Evolutionary conservation across 2,797 vertebrate genomes (phyloP).

Genomic region (Potorous gilbertii): DNA sequence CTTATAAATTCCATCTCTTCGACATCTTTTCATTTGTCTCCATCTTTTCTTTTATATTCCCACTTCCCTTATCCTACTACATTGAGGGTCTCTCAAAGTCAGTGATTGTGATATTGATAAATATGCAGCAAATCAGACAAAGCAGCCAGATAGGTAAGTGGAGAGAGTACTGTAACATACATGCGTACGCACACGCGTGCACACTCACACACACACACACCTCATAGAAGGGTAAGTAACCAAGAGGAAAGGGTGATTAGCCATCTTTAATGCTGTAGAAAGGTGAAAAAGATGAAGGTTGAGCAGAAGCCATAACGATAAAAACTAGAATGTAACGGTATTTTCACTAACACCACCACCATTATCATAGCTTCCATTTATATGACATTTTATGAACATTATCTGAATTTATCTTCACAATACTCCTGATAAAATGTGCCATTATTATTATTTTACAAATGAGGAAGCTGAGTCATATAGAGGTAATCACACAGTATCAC

Average conservation of each 20-base stretch:
- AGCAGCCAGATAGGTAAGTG: not conserved
- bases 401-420: not conserved
- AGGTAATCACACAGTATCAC: not conserved
- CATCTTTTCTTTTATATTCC: not conserved
- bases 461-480: not conserved
- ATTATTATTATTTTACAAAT: not conserved
- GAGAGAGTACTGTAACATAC: not conserved
- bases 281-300: not conserved
- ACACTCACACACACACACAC: not conserved
- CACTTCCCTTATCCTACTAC: not conserved
- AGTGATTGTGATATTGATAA: not conserved
- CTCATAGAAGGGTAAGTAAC: not conserved
- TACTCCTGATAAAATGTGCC: too few species aligned
- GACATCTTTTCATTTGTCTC: not conserved
- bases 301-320: not conserved
- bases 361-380: not conserved
- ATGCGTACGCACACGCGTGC: not conserved
- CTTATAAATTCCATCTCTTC: not conserved
- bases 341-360: not conserved
- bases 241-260: not conserved
- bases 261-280: not conserved
- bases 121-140: not conserved
- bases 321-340: not conserved
- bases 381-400: not conserved
- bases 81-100: not conserved